Base-by-base conservation (phyloP, 2,113 vertebrate genomes). In the Eidolon helvum region DNA sequence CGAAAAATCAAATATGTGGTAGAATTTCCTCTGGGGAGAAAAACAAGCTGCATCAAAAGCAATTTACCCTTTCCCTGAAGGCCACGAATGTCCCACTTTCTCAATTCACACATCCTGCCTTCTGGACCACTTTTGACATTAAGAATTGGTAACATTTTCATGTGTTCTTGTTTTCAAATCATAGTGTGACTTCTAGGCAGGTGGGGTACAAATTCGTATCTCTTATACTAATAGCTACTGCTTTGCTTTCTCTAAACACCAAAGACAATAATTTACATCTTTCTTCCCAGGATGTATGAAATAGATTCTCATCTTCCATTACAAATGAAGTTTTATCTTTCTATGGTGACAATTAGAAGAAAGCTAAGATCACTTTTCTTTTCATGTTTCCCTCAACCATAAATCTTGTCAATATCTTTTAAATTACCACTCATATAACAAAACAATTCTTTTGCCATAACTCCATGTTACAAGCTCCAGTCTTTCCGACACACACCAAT, bases 1-100 rank as follows among this genome's bases (percentile, higher is more conserved):
- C 75, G 97, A 96, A 97, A 97, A 98, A 97, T 98, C 97, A 97
- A 98, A 96, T 97, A 95, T 90, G 93, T 95, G 96, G 84, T 95
- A 96, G 91, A 80, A 95, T 96, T 97, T 97, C 97, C 96, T 94
- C 90, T 38, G 80, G 87, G 95, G 96, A 97, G 21, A 72, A 68
- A 96, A 96, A 74, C 79, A 93, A 71, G 55, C 89, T 87, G 84
- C 96, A 97, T 98, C 97, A 86, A 95, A 97, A 97, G 97, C 93
- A 97, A 98, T 97, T 98, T 97, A 87, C 65, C 87, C 95, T 93
- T 91, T 95, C 96, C 95, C 96, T 69, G 74, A 96, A 97, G 96
- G 93, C 97, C 88, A 48, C 7, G 8, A 94, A 90, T 69, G 86
- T 45, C 97, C 95, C 80, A 78, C 95, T 93, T 95, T 94, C 91